Evolutionary conservation across 2,113 vertebrate genomes (phyloP).

Genomic region (Atractosteus spatula): DNA sequence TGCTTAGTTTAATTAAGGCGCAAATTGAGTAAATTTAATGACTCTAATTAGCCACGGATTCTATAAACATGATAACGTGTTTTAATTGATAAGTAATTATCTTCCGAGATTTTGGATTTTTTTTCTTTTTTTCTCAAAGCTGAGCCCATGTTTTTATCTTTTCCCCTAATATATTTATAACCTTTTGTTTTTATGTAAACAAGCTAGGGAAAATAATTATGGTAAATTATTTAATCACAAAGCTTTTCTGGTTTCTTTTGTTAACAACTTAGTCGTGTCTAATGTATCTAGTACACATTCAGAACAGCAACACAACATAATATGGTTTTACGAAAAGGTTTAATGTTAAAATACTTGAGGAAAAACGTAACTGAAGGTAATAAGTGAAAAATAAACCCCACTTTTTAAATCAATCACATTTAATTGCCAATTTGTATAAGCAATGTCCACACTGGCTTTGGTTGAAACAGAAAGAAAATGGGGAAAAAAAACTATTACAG

Average conservation of each 20-base stretch:
- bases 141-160: conserved; percentile 19
- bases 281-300: conserved; percentile 1
- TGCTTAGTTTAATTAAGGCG: conserved; percentile 90
- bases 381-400: conserved; percentile 71
- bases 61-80: conserved; percentile 93
- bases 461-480: conserved; percentile 36
- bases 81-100: conserved; percentile 74
- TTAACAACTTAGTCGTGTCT: conserved; percentile 9
- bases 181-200: conserved; percentile 63
- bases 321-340: background rate
- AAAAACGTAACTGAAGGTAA: background rate
- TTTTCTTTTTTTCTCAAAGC: conserved; percentile 25
- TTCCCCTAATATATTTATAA: conserved; percentile 33
- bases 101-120: conserved; percentile 42
- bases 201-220: conserved; percentile 61
- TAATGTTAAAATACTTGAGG: background rate
- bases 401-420: conserved; percentile 88
- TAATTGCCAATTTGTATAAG: conserved; percentile 88
- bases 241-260: conserved; percentile 1
- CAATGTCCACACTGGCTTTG: conserved; percentile 79
- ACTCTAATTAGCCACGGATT: conserved; percentile 91
- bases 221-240: conserved; percentile 17
- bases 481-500: conserved; percentile 72
- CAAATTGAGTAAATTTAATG: conserved; percentile 96
- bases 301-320: background rate